Evolutionary conservation across 2,797 vertebrate genomes (phyloP).

Genomic region (Cottoperca gobio): DNA sequence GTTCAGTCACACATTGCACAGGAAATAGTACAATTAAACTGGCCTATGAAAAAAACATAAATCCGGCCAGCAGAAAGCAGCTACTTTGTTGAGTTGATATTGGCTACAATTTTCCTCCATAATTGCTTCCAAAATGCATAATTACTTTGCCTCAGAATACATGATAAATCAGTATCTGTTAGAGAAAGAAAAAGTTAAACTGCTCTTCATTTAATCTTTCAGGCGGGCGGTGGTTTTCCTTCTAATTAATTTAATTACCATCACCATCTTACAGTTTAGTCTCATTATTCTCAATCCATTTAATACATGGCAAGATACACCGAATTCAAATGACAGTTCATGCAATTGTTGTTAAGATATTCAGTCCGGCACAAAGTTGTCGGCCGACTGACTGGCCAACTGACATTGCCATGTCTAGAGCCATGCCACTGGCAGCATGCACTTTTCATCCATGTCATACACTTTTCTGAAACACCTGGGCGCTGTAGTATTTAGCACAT

Average conservation of each 20-base stretch:
- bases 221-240: neutral
- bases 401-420: neutral
- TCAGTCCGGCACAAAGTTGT: neutral
- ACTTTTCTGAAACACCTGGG: neutral
- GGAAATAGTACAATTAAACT: conserved; percentile 34
- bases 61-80: conserved; percentile 2
- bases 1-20: conserved; percentile 17
- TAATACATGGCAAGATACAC: neutral
- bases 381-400: neutral
- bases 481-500: neutral
- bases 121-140: conserved; percentile 37
- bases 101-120: conserved; percentile 12
- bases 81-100: conserved; percentile 19
- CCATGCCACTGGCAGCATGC: neutral
- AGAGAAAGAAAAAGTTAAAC: conserved; percentile 8
- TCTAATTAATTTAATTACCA: neutral
- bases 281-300: neutral
- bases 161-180: conserved; percentile 15
- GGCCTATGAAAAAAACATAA: conserved; percentile 46
- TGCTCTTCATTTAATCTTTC: conserved; percentile 3
- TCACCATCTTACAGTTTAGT: neutral
- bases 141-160: conserved; percentile 17
- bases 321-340: neutral
- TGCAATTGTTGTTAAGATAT: neutral
- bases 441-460: too few species aligned